Percentiles rank a stretch among this genome's conserved stretches.
Conservation (phyloP, 92 coral and sea anemone species). For the Meandrina meandrites region DNA sequence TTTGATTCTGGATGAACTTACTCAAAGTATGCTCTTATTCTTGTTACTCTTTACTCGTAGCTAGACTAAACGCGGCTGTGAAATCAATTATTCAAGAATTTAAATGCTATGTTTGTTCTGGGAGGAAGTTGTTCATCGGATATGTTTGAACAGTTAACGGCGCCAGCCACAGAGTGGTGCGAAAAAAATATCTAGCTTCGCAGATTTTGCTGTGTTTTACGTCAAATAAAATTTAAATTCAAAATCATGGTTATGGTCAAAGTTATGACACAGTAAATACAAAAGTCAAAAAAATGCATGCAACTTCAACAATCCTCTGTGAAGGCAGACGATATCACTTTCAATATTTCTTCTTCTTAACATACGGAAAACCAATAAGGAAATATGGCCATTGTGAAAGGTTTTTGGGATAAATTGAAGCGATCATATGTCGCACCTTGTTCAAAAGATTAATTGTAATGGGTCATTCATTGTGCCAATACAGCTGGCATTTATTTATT, state of each 20-base stretch:
- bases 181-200: not conserved
- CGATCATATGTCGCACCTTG: not conserved
- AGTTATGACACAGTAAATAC: not conserved
- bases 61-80: not conserved
- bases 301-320: not conserved
- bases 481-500: too few relatives aligned
- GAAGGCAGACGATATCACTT: not conserved
- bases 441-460: not conserved
- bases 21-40: not conserved
- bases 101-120: not conserved
- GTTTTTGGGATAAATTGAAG: not conserved
- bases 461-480: not conserved
- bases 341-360: not conserved
- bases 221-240: not conserved
- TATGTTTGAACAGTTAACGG: not conserved
- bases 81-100: slow-evolving; percentile 28
- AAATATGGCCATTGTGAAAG: not conserved
- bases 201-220: not conserved
- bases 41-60: not conserved
- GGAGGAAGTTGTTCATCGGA: not conserved
- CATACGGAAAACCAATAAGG: slow-evolving; percentile 13
- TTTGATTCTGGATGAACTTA: not conserved
- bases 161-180: not conserved
- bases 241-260: not conserved
- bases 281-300: not conserved